Base-by-base conservation (phyloP, 2,888 invertebrate species). In the Mylabris sibirica region DNA sequence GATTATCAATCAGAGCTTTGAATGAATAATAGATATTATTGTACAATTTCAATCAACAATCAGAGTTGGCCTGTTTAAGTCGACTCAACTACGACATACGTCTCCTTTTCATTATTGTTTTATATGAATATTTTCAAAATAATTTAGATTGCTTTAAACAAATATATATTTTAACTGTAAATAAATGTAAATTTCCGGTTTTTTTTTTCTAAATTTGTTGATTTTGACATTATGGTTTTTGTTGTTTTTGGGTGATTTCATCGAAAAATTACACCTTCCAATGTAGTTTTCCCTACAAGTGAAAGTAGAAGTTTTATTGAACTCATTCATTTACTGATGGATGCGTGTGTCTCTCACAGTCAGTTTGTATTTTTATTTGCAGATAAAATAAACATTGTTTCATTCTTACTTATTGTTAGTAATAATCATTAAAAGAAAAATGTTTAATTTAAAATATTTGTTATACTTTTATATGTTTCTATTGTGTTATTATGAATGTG, bases 301-400 rank as follows among this genome's bases (percentile, higher is more conserved):
- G 74, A 74, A 74, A 74, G 74, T 69, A 63, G 72, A 60, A 72
- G 69, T 70, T 66, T 71, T 44, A 6, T 30, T 30, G 8, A 6
- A 30, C 30, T 38, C 17, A 34, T 64, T 64, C 30, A 8, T 69
- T 65, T 69, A 63, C 67, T 64, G 38, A 26, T 44, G n/a, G n/a
- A 3, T 20, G 44, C n/a, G 59, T 59, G 60, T 34, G 24, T 49
- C 12, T 35, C 20, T 12, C 63, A 30, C 12, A n/a, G 65, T 11
- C 11, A 62, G 41, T 30, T 38, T 38, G 11, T 30, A 30, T 1
- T 30, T 30, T 30, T 30, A 38, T 12, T 35, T 35, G 35, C 11
- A 35, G 12, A n/a, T n/a, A n/a, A n/a, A 20, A 49, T 49, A 8
- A 11, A 17, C 8, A 49, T 20, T 11, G 9, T 8, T 22, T 11